phyloP scores from a whole-genome alignment of 2,888 invertebrate species.

The Tortrix viridana region DNA sequence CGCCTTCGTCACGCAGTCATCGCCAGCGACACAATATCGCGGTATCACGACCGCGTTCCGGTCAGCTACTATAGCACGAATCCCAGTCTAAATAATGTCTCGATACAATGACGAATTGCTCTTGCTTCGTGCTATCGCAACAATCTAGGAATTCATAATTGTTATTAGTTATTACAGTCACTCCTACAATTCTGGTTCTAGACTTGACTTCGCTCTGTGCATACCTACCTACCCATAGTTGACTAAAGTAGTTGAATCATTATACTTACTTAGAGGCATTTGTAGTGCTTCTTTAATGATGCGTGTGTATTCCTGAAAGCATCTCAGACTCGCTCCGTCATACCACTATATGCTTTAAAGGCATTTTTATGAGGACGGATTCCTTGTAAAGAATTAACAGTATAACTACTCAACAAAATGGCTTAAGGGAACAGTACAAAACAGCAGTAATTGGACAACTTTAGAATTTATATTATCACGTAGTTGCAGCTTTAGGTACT shows the following conservation, averaged over 20 bases:
- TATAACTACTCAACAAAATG: slow-evolving; percentile 34
- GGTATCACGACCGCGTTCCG: slow-evolving; percentile 62
- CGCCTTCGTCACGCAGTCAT: slow-evolving; percentile 74
- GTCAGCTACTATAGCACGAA: slow-evolving; percentile 61
- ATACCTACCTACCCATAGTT: neutral
- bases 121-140: slow-evolving; percentile 50
- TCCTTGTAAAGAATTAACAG: slow-evolving; percentile 35
- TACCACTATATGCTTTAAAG: slow-evolving; percentile 32
- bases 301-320: slow-evolving; percentile 32
- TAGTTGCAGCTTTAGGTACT: slow-evolving; percentile 25
- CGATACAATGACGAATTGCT: slow-evolving; percentile 62
- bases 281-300: slow-evolving; percentile 34
- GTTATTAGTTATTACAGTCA: slow-evolving; percentile 61
- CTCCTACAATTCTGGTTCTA: slow-evolving; percentile 50
- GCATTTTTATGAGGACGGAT: slow-evolving; percentile 35
- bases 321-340: slow-evolving; percentile 30
- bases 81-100: slow-evolving; percentile 62
- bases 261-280: slow-evolving; percentile 30
- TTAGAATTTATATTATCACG: slow-evolving; percentile 31
- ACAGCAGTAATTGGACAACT: slow-evolving; percentile 34
- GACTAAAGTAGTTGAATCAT: slow-evolving; percentile 31
- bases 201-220: neutral
- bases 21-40: slow-evolving; percentile 72
- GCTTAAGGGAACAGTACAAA: slow-evolving; percentile 31
- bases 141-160: slow-evolving; percentile 62